phyloP scores from a whole-genome alignment of 2,797 vertebrate genomes.

The Helicolenus hilgendorfi region DNA sequence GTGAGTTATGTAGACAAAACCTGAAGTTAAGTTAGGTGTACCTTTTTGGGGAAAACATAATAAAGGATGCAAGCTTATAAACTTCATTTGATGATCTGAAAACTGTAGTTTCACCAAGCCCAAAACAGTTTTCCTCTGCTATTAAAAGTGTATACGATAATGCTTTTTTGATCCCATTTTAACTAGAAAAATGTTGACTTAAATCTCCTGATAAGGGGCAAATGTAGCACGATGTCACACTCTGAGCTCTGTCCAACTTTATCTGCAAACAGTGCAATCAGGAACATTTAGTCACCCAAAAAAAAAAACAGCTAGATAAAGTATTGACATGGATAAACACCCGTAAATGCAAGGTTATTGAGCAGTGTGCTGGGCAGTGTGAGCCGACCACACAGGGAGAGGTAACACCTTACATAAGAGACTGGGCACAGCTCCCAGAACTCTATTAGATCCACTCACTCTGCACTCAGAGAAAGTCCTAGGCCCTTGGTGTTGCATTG shows the following conservation, averaged over 20 bases:
- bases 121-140: neutral
- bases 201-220: neutral
- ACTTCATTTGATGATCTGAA: neutral
- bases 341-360: constrained; percentile 34
- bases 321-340: constrained; percentile 46
- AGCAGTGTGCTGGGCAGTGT: constrained; percentile 20
- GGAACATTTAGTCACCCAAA: constrained; percentile 6
- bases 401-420: constrained; percentile 54
- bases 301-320: neutral
- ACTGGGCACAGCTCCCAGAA: constrained; percentile 43
- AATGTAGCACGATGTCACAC: neutral
- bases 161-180: neutral
- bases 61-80: neutral
- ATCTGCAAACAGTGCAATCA: constrained; percentile 3
- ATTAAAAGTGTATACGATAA: neutral
- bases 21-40: neutral
- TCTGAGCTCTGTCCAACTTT: neutral
- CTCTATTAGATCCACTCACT: constrained; percentile 29
- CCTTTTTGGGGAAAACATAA: neutral
- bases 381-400: constrained; percentile 40
- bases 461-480: constrained; percentile 12
- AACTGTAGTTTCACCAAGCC: neutral
- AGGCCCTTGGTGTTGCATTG: constrained; percentile 8
- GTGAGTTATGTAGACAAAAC: neutral
- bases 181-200: neutral